Evolutionary conservation across 2,888 invertebrate species (phyloP), one percentile per base, ranked within the genome.

Genomic region (Tanytarsus gracilentus): DNA sequence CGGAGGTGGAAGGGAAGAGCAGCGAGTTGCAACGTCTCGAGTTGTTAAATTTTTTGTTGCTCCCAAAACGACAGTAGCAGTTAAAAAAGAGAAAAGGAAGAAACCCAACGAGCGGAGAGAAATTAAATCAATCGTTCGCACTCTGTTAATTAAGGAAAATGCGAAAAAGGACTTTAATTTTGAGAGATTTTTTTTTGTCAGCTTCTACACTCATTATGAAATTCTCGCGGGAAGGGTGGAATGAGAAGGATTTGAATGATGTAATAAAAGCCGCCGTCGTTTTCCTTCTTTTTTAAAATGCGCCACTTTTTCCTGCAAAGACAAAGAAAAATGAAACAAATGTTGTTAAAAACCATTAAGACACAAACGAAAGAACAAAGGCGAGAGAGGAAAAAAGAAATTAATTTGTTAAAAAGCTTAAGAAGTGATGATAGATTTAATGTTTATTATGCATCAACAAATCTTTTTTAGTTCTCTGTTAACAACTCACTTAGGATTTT

Each of bases 51-150:
- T 44, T 18, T 44, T 44, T 44, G 18, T 44, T 44, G 44, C 21
- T 44, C n/a, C n/a, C n/a, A n/a, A n/a, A n/a, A n/a, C n/a, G n/a
- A n/a, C n/a, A n/a, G n/a, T n/a, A n/a, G n/a, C n/a, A n/a, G n/a
- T n/a, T n/a, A n/a, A n/a, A n/a, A n/a, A n/a, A n/a, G n/a, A n/a
- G n/a, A n/a, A n/a, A n/a, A n/a, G n/a, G n/a, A 36, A 36, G 4
- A 44, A 16, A 44, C 21, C 44, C 18, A 11, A 44, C 21, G 21
- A 44, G 21, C 44, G 44, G 18, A 23, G 44, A 53, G 30, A 53
- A 56, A 56, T 56, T 56, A 56, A 56, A 56, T 56, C 55, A 56
- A 36, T 56, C 55, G 55, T 49, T 49, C 49, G 25, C 49, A 49
- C 49, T 49, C 26, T 49, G 49, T 56, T 56, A 56, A 56, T 56